Evolutionary conservation across 2,797 vertebrate genomes (phyloP), one percentile per base, ranked within the genome.

Genomic region (Amphiprion clarkii): DNA sequence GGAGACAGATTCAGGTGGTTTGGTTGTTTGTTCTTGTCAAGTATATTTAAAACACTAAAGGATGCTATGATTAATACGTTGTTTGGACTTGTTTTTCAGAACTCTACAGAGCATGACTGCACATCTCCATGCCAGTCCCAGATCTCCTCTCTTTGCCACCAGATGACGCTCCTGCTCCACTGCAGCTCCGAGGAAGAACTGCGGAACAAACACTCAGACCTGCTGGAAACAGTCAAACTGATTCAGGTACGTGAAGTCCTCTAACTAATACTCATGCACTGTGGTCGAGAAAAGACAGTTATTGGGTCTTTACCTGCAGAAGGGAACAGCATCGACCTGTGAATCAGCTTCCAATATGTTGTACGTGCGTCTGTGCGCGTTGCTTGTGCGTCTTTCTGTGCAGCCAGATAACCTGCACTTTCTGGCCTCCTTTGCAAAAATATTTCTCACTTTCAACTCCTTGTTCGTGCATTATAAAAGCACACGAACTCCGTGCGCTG

Each of bases 91-190:
- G 29, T 42, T 49, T 33, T 52, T 6, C 16, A 48, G 46, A n/a
- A 48, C 3, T 21, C 0, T 55, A 51, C 44, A 19, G 17, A 19
- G 5, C 6, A 13, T 48, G 46, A 19, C 46, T 48, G 46, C 8
- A 48, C 40, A 64, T 52, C 6, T 60, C 14, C 17, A 27, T 19
- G 57, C 48, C 25, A 6, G n/a, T 33, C 1, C 3, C 2, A 23
- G 10, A 53, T 4, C 12, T 19, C 23, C 16, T 9, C 9, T 68
- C 14, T 71, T 75, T 16, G 76, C 87, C 94, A 90, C 67, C 76
- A 93, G 94, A 69, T 92, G 93, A 33, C 90, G 93, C 92, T 88
- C 66, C 86, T 86, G 83, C 71, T 80, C 87, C 68, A 81, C 6
- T 49, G 51, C 12, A 3, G 11, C 4, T 7, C 9, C 5, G 29